Percentiles rank a stretch among this genome's conserved stretches.
Evolutionary conservation across 1,140 invertebrate genomes (phyloP).

Genomic region (Ectropis grisescens): DNA sequence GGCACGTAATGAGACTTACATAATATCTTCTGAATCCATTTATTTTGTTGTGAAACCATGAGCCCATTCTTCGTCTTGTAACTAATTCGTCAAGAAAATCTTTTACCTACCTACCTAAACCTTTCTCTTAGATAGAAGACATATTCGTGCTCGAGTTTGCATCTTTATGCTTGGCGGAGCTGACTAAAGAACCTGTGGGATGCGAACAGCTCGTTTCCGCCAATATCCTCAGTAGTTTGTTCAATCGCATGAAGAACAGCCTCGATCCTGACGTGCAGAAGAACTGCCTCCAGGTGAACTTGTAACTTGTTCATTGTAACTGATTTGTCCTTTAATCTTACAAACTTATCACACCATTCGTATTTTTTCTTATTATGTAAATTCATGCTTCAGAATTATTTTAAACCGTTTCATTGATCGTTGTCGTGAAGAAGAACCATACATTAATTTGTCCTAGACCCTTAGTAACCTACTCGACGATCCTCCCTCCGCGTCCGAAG

Average conservation of each 20-base stretch:
- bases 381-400: too few species aligned
- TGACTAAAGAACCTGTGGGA: conserved; percentile 48
- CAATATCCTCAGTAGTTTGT: conserved; percentile 43
- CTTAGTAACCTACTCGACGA: conserved; percentile 50
- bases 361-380: too few species aligned
- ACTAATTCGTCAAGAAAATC: too few species aligned
- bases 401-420: too few species aligned
- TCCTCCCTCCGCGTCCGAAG: conserved; percentile 48
- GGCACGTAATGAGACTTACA: too few species aligned
- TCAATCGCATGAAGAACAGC: conserved; percentile 50
- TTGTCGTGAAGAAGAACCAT: too few species aligned
- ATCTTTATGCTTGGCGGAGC: conserved; percentile 41
- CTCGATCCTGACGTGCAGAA: conserved; percentile 56
- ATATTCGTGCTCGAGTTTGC: conserved; percentile 53
- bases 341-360: conserved; percentile 49
- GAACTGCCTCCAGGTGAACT: conserved; percentile 48
- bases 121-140: conserved; percentile 39
- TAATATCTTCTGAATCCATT: too few species aligned
- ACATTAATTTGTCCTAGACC: conserved; percentile 20
- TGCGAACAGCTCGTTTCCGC: conserved; percentile 50
- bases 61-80: too few species aligned
- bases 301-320: too few species aligned
- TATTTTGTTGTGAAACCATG: too few species aligned
- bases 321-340: conserved; percentile 28
- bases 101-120: conserved; percentile 1